A percentile compares a stretch with the other conserved stretches of the same genome.
Evolutionary conservation across 64 coral and sea anemone genomes (phyloP).

Genomic region (Montipora efflorescens): DNA sequence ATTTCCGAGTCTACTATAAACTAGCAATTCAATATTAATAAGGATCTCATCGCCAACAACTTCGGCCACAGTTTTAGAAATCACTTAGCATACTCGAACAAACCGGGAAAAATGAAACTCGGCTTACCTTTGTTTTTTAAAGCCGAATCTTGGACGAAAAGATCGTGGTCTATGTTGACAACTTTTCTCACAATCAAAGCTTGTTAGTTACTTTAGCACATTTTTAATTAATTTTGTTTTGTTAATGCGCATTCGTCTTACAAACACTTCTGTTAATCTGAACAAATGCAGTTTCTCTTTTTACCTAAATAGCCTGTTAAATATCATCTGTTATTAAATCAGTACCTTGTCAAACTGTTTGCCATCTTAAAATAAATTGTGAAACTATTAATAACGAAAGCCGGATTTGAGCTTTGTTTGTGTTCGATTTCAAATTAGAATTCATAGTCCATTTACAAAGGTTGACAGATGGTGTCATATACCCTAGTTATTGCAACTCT

Average conservation of each 20-base stretch:
- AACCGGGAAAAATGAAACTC: too few species aligned
- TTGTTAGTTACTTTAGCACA: too few species aligned
- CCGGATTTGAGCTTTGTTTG: background rate
- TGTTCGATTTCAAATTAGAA: background rate
- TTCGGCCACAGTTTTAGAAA: too few species aligned
- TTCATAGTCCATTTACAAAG: background rate
- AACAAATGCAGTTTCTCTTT: background rate
- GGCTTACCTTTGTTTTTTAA: too few species aligned
- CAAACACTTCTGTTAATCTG: background rate
- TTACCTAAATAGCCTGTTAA: background rate
- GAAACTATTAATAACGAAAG: background rate
- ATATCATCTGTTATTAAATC: background rate
- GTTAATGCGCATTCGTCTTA: background rate
- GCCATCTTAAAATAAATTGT: background rate
- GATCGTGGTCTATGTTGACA: too few species aligned
- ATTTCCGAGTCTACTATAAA: too few species aligned
- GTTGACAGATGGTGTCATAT: background rate
- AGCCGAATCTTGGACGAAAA: too few species aligned
- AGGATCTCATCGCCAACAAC: too few species aligned
- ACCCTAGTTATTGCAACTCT: background rate
- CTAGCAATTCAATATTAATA: too few species aligned
- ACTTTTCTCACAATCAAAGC: too few species aligned
- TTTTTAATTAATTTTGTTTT: too few species aligned
- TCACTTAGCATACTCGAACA: too few species aligned
- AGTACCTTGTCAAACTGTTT: background rate